phyloP scores from a whole-genome alignment of 2,797 vertebrate species.

The Premnoplex brunnescens region DNA sequence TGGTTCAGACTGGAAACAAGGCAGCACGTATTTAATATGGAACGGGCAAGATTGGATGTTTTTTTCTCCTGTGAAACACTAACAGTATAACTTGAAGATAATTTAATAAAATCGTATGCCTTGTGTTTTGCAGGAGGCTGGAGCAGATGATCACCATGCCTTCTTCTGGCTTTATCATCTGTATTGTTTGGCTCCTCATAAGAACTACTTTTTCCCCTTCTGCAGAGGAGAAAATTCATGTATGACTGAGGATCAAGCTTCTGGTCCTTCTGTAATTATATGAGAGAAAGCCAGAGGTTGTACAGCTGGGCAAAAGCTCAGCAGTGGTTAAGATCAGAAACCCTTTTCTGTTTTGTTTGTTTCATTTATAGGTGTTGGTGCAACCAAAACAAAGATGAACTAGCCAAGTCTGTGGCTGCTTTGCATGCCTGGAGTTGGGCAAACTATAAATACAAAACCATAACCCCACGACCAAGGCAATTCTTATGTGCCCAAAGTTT shows the following conservation, averaged over 20 bases:
- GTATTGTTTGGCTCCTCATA: not conserved
- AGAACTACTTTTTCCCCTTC: not conserved
- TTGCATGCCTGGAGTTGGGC: not conserved
- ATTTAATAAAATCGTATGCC: not conserved
- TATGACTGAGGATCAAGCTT: not conserved
- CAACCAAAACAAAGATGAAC: slow-evolving; percentile 16
- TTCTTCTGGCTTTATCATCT: not conserved
- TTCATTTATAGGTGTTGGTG: slow-evolving; percentile 28
- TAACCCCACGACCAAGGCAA: not conserved
- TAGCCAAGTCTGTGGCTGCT: not conserved
- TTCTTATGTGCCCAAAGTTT: not conserved
- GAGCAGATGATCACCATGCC: not conserved
- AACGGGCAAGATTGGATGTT: not conserved
- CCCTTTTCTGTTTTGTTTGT: not conserved
- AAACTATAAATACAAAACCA: not conserved
- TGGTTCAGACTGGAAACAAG: not conserved
- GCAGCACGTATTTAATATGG: not conserved
- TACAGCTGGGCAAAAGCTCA: not conserved
- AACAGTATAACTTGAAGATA: not conserved
- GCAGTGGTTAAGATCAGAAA: not conserved
- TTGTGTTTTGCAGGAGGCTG: not conserved
- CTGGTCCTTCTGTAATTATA: slow-evolving; percentile 11
- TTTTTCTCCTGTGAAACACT: not conserved
- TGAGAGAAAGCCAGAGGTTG: not conserved
- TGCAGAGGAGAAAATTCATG: not conserved